Conservation (phyloP, 2,888 invertebrate genomes). For the Drosophila borealis region DNA sequence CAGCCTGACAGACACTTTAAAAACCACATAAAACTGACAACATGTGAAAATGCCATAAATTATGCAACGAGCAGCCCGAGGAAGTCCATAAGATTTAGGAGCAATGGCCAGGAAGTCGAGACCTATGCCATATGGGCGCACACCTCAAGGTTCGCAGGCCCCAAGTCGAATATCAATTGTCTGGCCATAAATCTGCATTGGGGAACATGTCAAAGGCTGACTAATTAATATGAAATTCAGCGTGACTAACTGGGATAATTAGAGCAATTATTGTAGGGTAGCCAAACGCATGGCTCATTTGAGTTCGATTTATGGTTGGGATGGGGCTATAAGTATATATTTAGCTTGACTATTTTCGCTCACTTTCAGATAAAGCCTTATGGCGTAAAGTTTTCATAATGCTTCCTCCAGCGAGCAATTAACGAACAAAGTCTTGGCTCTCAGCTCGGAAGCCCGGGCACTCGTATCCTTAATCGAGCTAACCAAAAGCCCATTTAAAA, state of each 20-base stretch:
- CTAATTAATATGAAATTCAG: constrained; percentile 72
- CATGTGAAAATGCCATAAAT: constrained; percentile 82
- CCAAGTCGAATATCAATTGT: constrained; percentile 62
- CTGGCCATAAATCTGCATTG: constrained; percentile 66
- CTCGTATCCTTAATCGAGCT: constrained; percentile 68
- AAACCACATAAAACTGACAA: constrained; percentile 82
- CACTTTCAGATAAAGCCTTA: background rate
- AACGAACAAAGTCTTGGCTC: constrained; percentile 47
- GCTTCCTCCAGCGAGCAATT: constrained; percentile 49
- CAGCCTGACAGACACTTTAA: constrained; percentile 56
- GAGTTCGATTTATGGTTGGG: constrained; percentile 50
- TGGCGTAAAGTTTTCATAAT: constrained; percentile 38
- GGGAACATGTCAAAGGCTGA: constrained; percentile 50
- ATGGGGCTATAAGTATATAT: background rate
- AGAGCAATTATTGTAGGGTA: constrained; percentile 46
- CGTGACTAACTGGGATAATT: constrained; percentile 69
- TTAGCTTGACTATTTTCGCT: background rate
- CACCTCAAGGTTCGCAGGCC: constrained; percentile 53
- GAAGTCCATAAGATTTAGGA: constrained; percentile 64
- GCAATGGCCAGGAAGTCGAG: constrained; percentile 64
- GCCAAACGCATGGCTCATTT: constrained; percentile 49
- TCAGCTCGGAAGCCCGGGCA: constrained; percentile 25
- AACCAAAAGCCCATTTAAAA: constrained; percentile 76
- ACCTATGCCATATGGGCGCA: constrained; percentile 70
- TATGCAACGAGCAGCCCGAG: constrained; percentile 45